These are phyloP conservation scores for Aphaenogaster rudis DNA, from an alignment of 1,140 invertebrate genomes.

Conservation along the genomic window DNA sequence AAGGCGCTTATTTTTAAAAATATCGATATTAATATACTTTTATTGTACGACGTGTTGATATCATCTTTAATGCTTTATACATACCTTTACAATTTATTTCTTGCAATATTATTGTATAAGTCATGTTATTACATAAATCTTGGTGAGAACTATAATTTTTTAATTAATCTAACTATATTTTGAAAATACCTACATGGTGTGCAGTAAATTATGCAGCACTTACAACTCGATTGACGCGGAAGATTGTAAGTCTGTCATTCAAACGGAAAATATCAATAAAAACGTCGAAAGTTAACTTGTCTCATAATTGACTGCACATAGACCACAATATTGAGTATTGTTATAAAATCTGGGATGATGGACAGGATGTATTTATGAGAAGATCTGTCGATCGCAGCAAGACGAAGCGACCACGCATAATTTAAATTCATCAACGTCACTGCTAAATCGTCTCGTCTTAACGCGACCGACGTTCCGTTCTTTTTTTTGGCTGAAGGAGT, in stretches of 20 bases:
- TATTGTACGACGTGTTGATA: neutral
- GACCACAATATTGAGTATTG: neutral
- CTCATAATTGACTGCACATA: neutral
- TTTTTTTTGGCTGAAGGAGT: constrained; percentile 75
- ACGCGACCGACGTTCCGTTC: neutral
- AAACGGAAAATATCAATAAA: neutral
- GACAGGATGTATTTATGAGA: neutral
- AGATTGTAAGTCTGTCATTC: neutral
- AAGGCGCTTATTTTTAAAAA: constrained; percentile 6
- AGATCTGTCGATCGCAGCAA: constrained; percentile 19
- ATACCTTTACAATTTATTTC: neutral
- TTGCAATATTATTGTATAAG: neutral
- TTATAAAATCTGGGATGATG: neutral
- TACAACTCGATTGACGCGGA: constrained; percentile 2
- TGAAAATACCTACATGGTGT: neutral
- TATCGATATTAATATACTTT: constrained; percentile 8
- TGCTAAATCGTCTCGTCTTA: constrained; percentile 4
- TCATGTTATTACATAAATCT: neutral
- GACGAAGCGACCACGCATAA: constrained; percentile 11
- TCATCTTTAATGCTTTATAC: neutral
- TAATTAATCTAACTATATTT: neutral
- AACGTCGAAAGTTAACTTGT: constrained; percentile 6
- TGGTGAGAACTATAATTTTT: neutral
- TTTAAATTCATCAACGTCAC: neutral
- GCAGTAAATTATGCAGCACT: neutral